These are phyloP conservation scores for Genyomyrus donnyi DNA, from an alignment of 2,113 vertebrate genomes.

Conservation along the genomic window DNA sequence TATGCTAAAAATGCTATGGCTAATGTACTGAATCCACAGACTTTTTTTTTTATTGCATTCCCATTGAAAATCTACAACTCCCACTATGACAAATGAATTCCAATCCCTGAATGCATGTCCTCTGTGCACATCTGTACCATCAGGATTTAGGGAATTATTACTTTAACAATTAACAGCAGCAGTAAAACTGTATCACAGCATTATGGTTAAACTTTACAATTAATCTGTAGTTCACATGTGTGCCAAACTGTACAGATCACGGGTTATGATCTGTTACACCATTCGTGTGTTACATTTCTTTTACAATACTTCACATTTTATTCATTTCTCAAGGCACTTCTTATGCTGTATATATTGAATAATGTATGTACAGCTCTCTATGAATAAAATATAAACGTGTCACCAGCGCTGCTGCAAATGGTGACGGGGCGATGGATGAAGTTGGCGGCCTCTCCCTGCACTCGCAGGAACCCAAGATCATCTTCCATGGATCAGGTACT, in stretches of 20 bases:
- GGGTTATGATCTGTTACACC: not conserved
- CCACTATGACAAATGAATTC: no score
- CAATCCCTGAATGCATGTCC: no score
- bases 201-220: not conserved
- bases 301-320: not conserved
- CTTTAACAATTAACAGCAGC: not conserved
- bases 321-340: not conserved
- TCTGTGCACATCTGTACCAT: no score
- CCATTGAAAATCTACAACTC: no score
- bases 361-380: not conserved
- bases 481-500: constrained; percentile 92
- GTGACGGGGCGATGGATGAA: constrained; percentile 97
- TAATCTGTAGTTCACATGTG: not conserved
- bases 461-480: constrained; percentile 85
- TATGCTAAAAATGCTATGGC: no score
- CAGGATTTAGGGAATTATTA: no score
- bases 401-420: constrained; percentile 74
- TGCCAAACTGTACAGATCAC: not conserved
- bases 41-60: no score
- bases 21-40: no score
- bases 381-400: constrained; percentile 15
- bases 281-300: not conserved
- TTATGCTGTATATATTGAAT: not conserved
- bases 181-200: not conserved
- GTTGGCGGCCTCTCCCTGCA: constrained; percentile 84